Evolutionary conservation across 2,113 vertebrate genomes (phyloP).

Genomic region (Corythornis madagascariensis): DNA sequence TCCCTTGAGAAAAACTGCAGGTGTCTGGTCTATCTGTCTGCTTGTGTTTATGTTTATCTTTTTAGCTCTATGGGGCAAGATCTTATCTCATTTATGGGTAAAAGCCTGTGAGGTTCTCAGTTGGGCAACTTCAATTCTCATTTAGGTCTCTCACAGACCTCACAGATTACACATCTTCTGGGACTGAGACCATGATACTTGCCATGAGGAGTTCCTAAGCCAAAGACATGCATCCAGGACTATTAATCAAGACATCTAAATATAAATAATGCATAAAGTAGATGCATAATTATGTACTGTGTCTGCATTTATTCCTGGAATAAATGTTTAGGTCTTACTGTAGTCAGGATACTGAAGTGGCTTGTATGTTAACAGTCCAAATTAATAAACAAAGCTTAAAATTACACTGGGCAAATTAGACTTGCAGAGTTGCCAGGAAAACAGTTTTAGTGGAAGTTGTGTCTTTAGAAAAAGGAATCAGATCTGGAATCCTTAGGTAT

Average conservation of each 20-base stretch:
- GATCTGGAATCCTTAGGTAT: background rate
- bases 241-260: background rate
- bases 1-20: background rate
- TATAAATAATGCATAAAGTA: background rate
- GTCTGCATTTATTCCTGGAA: background rate
- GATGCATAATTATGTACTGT: background rate
- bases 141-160: background rate
- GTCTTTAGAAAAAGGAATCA: background rate
- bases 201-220: background rate
- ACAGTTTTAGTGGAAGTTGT: background rate
- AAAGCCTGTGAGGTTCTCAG: background rate
- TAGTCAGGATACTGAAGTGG: background rate
- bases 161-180: background rate
- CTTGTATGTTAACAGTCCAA: background rate
- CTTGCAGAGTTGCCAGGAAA: background rate
- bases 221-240: background rate
- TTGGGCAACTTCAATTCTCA: background rate
- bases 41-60: background rate
- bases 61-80: background rate
- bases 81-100: background rate
- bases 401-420: background rate
- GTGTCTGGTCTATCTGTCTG: background rate
- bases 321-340: background rate
- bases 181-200: background rate
- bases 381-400: conserved; percentile 23